These are phyloP conservation scores for Okamejei kenojei DNA, from an alignment of 2,797 vertebrate genomes.

Conservation along the genomic window DNA sequence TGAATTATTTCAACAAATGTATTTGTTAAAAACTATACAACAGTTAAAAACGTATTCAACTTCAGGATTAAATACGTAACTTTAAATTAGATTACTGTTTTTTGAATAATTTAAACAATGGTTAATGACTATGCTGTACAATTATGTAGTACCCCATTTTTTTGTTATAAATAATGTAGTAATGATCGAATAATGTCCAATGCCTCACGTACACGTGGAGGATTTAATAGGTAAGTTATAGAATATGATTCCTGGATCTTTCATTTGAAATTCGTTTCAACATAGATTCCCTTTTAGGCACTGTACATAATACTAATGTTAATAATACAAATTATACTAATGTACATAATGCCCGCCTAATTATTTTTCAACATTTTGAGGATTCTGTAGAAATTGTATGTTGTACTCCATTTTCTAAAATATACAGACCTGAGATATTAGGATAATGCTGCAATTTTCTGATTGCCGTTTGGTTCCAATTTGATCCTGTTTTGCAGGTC, in stretches of 20 bases:
- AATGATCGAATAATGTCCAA: not conserved
- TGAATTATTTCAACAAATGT: slow-evolving; percentile 9
- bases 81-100: slow-evolving; percentile 2
- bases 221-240: slow-evolving; percentile 17
- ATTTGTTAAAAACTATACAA: not conserved
- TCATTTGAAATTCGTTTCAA: not conserved
- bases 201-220: not conserved
- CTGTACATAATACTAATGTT: not conserved
- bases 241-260: not conserved
- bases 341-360: not conserved
- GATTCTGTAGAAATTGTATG: not conserved
- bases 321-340: not conserved
- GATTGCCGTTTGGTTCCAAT: not conserved
- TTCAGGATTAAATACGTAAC: not conserved
- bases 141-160: not conserved
- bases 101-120: not conserved
- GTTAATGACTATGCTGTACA: not conserved
- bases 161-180: not conserved
- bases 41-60: too few species aligned
- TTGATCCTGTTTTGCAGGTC: not conserved
- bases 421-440: slow-evolving; percentile 2
- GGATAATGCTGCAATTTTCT: not conserved
- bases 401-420: not conserved
- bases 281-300: not conserved
- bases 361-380: not conserved